Evolutionary conservation across 2,888 invertebrate species (phyloP).

Genomic region (Pocota personata): DNA sequence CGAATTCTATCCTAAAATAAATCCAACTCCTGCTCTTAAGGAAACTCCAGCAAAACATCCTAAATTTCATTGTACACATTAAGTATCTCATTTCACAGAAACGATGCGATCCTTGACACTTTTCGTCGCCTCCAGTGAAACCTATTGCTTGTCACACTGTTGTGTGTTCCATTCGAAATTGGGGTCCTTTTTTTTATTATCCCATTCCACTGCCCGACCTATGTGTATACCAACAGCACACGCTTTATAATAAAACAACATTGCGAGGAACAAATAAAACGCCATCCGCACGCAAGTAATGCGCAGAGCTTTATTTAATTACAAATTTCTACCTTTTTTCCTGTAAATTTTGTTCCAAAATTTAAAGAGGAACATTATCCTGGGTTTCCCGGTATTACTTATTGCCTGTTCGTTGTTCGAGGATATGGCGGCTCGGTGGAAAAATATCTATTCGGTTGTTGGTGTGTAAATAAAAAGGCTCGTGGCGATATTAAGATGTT

Average conservation of each 20-base stretch:
- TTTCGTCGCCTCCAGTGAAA: background rate
- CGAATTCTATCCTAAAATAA: background rate
- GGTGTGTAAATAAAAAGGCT: background rate
- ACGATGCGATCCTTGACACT: constrained; percentile 26
- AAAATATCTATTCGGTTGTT: background rate
- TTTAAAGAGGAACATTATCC: background rate
- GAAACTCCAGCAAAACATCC: background rate
- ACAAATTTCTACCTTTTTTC: background rate
- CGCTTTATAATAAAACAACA: constrained; percentile 10
- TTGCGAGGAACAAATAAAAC: constrained; percentile 3
- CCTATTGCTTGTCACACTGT: background rate
- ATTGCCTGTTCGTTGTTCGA: background rate
- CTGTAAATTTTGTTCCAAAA: background rate
- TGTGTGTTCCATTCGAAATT: background rate
- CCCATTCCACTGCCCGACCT: background rate
- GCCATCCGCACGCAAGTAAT: constrained; percentile 5
- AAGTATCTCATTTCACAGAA: background rate
- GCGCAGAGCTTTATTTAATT: constrained; percentile 17
- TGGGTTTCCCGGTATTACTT: background rate
- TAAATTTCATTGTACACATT: background rate
- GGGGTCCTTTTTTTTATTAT: background rate
- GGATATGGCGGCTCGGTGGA: background rate
- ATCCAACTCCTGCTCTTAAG: background rate
- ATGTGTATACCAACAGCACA: background rate
- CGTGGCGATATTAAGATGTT: background rate